Conservation (phyloP, 2,888 invertebrate genomes). For the Noctua fimbriata region DNA sequence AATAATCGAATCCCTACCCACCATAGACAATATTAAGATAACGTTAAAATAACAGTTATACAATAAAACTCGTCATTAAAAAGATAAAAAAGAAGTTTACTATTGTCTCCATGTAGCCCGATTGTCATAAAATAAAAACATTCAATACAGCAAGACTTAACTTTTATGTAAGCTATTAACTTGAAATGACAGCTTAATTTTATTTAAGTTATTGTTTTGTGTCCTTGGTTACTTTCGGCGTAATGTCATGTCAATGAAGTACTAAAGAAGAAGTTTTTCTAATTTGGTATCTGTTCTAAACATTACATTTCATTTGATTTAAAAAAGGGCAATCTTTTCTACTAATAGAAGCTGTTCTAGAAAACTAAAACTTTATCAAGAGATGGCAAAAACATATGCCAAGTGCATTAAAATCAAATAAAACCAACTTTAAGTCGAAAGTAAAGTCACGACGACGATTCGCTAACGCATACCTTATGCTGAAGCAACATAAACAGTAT, state of each 20-base stretch:
- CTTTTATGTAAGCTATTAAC: conserved; percentile 65
- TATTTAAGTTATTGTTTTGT: conserved; percentile 60
- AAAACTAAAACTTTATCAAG: not conserved
- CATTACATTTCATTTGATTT: not conserved
- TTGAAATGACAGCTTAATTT: conserved; percentile 61
- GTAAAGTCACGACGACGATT: too few relatives aligned
- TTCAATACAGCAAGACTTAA: conserved; percentile 59
- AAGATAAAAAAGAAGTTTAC: conserved; percentile 26
- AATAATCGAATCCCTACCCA: not conserved
- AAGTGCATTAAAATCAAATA: too few relatives aligned
- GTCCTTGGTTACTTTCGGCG: conserved; percentile 24
- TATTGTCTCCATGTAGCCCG: conserved; percentile 55
- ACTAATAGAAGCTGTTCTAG: not conserved
- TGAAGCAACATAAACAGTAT: too few relatives aligned
- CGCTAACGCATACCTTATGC: too few relatives aligned
- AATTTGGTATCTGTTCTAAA: not conserved
- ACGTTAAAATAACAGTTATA: not conserved
- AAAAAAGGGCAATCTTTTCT: too few relatives aligned
- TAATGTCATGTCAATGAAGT: conserved; percentile 17
- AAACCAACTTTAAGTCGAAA: too few relatives aligned
- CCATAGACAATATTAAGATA: not conserved
- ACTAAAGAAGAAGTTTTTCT: not conserved
- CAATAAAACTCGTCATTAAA: conserved; percentile 6
- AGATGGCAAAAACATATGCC: not conserved
- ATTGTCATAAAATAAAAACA: conserved; percentile 61